Conservation (phyloP, 1,140 invertebrate species). For the Eriocheir sinensis region DNA sequence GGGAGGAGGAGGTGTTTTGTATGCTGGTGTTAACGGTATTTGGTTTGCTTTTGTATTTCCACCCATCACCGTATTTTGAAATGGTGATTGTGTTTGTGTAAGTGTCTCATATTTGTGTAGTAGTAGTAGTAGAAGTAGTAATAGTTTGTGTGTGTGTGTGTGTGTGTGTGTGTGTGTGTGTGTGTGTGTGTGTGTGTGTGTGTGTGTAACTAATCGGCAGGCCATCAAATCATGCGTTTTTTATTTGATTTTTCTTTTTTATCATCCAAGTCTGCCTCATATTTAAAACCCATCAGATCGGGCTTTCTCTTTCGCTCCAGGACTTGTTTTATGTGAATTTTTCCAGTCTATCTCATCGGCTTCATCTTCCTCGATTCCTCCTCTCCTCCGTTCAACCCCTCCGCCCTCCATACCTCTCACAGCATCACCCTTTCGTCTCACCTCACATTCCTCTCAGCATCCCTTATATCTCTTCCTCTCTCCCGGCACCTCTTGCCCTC, state of each 20-base stretch:
- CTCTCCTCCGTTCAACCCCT: background rate
- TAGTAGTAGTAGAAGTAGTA: background rate
- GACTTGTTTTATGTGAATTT: no score
- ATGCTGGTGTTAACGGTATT: background rate
- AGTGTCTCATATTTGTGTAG: background rate
- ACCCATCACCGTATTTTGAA: background rate
- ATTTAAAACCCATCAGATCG: no score
- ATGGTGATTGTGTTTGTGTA: background rate
- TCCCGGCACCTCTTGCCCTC: conserved; percentile 11
- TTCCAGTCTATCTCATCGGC: background rate
- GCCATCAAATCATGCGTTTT: background rate
- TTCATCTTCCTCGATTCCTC: background rate
- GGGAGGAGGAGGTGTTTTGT: background rate
- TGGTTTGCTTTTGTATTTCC: background rate
- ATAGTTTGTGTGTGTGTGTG: background rate
- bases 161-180: background rate
- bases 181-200: background rate
- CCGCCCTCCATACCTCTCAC: background rate
- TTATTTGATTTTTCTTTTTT: background rate
- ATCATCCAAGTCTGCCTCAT: no score
- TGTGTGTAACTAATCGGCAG: background rate
- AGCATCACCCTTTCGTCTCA: background rate
- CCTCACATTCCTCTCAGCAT: background rate
- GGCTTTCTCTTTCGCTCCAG: no score
- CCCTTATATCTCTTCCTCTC: background rate